Base-by-base conservation (phyloP, 2,888 invertebrate genomes). In the Epinotia demarniana region DNA sequence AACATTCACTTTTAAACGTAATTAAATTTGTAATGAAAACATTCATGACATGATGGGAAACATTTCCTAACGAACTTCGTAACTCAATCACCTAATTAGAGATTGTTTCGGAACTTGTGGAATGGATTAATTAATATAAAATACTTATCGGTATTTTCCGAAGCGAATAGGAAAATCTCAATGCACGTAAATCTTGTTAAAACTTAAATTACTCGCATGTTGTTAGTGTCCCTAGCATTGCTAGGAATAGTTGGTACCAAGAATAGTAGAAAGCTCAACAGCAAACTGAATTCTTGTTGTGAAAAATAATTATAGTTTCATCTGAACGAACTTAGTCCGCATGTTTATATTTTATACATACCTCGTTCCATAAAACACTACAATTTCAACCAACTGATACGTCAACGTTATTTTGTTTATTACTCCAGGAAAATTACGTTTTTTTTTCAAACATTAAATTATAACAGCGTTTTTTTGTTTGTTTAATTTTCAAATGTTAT, bases 61-160 rank as follows among this genome's bases (percentile, higher is more conserved):
- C 75, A 80, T 76, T 79, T 82, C 72, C 78, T 72, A 60, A n/a
- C 39, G 1, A 83, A 90, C 87, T 89, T 90, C 87, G 89, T 89
- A 91, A 91, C 89, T 89, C 87, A 88, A 91, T 90, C 87, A 86
- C 83, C 87, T 89, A 89, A 91, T 91, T 89, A 89, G 86, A 87
- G 82, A 86, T 89, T 90, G 90, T 91, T 87, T 87, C 81, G 81
- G 79, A 86, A 86, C 85, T 87, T 84, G 84, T 84, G 79, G 80
- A 81, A 83, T 80, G 80, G 83, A 82, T 83, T 87, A 90, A 88
- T 89, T 87, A 87, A 86, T 84, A 84, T 81, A 39, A 8, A 39
- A 8, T 39, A 80, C 81, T 81, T 80, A 81, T 70, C 73, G 55
- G 63, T 53, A 68, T 53, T 71, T 72, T 46, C 69, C 57, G 43